Conservation (phyloP, 1,140 invertebrate species). For the Drosophila lini region DNA sequence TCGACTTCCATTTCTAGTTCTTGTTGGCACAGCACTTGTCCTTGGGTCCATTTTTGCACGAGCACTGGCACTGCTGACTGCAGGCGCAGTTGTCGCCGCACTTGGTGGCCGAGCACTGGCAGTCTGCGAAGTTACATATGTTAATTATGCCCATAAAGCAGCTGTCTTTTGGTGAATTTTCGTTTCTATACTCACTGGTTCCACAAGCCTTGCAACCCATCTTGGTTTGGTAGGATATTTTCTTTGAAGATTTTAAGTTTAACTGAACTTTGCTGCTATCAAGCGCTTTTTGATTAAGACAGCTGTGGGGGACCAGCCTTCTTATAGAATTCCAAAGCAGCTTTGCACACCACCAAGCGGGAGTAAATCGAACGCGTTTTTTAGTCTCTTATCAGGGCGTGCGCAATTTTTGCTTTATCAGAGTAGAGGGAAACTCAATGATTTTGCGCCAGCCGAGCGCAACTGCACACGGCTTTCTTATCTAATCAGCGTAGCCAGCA, state of each 20-base stretch:
- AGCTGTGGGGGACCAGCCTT: neutral
- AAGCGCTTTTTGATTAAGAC: slow-evolving; percentile 21
- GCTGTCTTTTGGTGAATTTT: neutral
- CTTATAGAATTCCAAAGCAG: slow-evolving; percentile 41
- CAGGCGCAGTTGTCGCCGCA: slow-evolving; percentile 72
- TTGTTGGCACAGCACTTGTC: slow-evolving; percentile 66
- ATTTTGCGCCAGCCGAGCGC: slow-evolving; percentile 43
- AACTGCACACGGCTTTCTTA: slow-evolving; percentile 62
- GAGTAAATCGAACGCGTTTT: neutral
- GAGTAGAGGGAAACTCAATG: neutral
- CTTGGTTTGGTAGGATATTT: slow-evolving; percentile 13
- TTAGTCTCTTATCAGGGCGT: slow-evolving; percentile 40
- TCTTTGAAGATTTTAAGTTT: neutral
- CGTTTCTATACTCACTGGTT: slow-evolving; percentile 51
- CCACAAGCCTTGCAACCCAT: slow-evolving; percentile 73
- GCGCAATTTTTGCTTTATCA: slow-evolving; percentile 37
- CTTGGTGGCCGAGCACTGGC: slow-evolving; percentile 69
- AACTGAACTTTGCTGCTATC: slow-evolving; percentile 6
- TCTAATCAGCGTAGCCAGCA: slow-evolving; percentile 47
- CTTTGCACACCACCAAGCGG: slow-evolving; percentile 51
- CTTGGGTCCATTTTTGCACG: slow-evolving; percentile 69
- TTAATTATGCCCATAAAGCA: neutral
- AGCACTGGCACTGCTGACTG: slow-evolving; percentile 67
- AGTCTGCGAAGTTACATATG: slow-evolving; percentile 50
- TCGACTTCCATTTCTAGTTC: slow-evolving; percentile 9